Conservation (phyloP, 1,140 invertebrate species). For the Maconellicoccus hirsutus region DNA sequence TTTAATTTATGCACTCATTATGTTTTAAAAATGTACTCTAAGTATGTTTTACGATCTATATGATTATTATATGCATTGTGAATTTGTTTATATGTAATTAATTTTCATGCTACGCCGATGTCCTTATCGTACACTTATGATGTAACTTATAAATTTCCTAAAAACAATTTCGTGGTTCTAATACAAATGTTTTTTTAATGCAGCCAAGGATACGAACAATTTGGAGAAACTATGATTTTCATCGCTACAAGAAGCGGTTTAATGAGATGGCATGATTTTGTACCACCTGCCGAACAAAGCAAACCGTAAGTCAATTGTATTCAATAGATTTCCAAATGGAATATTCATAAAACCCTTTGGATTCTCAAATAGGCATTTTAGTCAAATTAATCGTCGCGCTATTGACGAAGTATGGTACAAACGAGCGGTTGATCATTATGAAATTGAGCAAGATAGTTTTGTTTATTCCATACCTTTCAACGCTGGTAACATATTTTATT, state of each 20-base stretch:
- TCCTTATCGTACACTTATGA: not conserved
- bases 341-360: not conserved
- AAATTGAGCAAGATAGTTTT: conserved; percentile 74
- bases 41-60: no score
- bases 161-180: not conserved
- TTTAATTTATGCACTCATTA: no score
- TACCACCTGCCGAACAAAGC: conserved; percentile 14
- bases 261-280: conserved; percentile 68
- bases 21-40: no score
- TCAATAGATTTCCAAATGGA: not conserved
- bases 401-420: conserved; percentile 88
- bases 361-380: conserved; percentile 50
- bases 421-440: conserved; percentile 79
- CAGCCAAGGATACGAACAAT: conserved; percentile 75
- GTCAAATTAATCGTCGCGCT: conserved; percentile 63
- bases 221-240: conserved; percentile 69
- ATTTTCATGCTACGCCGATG: not conserved
- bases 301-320: conserved; percentile 24
- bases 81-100: no score
- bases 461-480: conserved; percentile 84
- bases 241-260: conserved; percentile 81
- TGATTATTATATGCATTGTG: no score
- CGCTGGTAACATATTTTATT: conserved; percentile 43
- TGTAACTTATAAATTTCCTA: not conserved
- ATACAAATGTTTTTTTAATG: conserved; percentile 10